Base-by-base conservation (phyloP, 2,888 invertebrate genomes). In the Arenicola marina region DNA sequence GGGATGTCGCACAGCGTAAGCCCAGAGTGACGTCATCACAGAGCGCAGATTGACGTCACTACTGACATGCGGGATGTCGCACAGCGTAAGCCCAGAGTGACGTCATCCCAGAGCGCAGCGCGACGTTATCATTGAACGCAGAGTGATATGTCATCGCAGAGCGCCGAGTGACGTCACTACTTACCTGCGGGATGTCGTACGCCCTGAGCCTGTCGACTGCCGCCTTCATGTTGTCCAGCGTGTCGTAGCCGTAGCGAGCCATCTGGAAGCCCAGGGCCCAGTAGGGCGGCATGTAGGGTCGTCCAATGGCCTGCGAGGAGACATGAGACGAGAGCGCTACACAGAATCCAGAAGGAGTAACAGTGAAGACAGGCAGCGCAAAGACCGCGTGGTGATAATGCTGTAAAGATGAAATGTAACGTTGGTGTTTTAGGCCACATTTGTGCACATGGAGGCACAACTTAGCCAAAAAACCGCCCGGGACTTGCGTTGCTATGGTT, bases 111-210 rank as follows among this genome's bases (percentile, higher is more conserved):
- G n/a, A n/a, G n/a, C n/a, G n/a, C n/a, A n/a, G n/a, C n/a, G n/a
- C n/a, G n/a, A n/a, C n/a, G n/a, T n/a, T n/a, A n/a, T n/a, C n/a
- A n/a, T n/a, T n/a, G n/a, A n/a, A n/a, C n/a, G n/a, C n/a, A n/a
- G n/a, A n/a, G n/a, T n/a, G n/a, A n/a, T n/a, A n/a, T n/a, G n/a
- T n/a, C n/a, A n/a, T n/a, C n/a, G n/a, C n/a, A n/a, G 11, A 38
- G n/a, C n/a, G 43, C 11, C 43, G 43, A n/a, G 11, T 15, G 43
- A 15, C 43, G 43, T 38, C 18, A n/a, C 26, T 32, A 65, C 73
- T 71, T 64, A 81, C 81, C 61, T 77, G 73, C 4, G 84, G 83
- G 54, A 85, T 84, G 26, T 75, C 74, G 21, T 81, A 78, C 3
- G 70, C 65, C 11, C 75, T 65, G 33, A 77, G 82, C n/a, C 82